These are phyloP conservation scores for Xiphophorus hellerii DNA, from an alignment of 2,113 vertebrate species.

Conservation along the genomic window DNA sequence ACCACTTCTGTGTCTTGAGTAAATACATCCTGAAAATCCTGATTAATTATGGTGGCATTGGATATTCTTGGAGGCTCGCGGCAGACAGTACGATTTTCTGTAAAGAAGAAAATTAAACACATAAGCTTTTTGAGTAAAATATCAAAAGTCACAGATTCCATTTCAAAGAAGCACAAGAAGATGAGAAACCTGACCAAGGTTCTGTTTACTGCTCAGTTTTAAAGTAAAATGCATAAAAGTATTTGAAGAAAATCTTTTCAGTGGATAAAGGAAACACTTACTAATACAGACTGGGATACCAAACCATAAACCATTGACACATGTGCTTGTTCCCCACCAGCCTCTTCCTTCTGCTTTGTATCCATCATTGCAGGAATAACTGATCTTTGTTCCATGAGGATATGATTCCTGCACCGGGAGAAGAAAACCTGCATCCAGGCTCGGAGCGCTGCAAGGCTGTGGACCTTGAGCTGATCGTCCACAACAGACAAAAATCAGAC, in stretches of 20 bases:
- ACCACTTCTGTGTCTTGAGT: not conserved
- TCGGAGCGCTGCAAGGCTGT: not conserved
- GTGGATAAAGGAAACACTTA: conserved; percentile 21
- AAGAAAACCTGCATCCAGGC: not conserved
- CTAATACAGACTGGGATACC: conserved; percentile 44
- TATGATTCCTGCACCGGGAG: not conserved
- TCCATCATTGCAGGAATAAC: conserved; percentile 36
- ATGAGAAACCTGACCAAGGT: too few species aligned
- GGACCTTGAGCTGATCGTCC: conserved; percentile 21
- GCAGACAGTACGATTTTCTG: conserved; percentile 9
- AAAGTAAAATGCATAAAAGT: too few species aligned
- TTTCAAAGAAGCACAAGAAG: too few species aligned
- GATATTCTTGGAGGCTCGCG: conserved; percentile 20
- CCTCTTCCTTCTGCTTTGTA: conserved; percentile 29
- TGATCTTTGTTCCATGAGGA: rapidly evolving
- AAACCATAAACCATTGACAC: conserved; percentile 41
- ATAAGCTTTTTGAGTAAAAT: not conserved
- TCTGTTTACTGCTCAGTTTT: too few species aligned
- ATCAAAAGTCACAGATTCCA: too few species aligned
- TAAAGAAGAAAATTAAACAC: not conserved
- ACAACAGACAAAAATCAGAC: not conserved
- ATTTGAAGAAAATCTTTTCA: not conserved
- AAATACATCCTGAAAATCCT: conserved; percentile 32
- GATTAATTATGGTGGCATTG: conserved; percentile 36
- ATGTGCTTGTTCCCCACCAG: conserved; percentile 61